A percentile compares a stretch with the other conserved stretches of the same genome.
Conservation (phyloP, 2,888 invertebrate species). For the Drosophila planitibia region DNA sequence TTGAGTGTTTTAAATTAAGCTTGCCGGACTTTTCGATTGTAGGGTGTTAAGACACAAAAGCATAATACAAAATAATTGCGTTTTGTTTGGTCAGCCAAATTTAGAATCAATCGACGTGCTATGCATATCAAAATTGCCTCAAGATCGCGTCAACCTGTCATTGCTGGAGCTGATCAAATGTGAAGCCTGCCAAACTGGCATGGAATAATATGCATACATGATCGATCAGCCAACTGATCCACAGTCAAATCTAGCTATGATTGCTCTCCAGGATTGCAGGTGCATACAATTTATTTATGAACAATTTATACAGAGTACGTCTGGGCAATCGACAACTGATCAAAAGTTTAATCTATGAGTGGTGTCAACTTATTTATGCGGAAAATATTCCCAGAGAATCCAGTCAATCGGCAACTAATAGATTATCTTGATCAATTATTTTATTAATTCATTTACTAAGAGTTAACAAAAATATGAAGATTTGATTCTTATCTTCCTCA, state of each 20-base stretch:
- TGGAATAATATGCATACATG: constrained; percentile 44
- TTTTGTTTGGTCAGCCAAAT: constrained; percentile 70
- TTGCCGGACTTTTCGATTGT: constrained; percentile 8
- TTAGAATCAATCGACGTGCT: constrained; percentile 68
- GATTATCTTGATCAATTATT: neutral
- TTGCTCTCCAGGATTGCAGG: constrained; percentile 20
- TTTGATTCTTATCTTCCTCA: neutral
- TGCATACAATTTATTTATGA: constrained; percentile 9
- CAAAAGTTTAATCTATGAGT: neutral
- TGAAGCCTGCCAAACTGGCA: constrained; percentile 55
- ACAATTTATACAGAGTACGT: constrained; percentile 25
- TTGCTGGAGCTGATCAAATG: constrained; percentile 25
- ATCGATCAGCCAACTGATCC: constrained; percentile 51
- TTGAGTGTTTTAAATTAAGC: neutral
- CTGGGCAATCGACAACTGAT: constrained; percentile 5
- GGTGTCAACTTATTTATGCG: neutral
- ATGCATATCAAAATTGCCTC: constrained; percentile 47
- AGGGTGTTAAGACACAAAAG: constrained; percentile 55
- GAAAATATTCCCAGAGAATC: neutral
- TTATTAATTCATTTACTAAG: neutral
- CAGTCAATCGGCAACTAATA: neutral
- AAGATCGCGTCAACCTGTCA: constrained; percentile 49
- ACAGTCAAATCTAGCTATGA: constrained; percentile 31
- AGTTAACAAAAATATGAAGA: neutral
- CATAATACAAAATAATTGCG: constrained; percentile 70